Percentiles rank a stretch among this genome's conserved stretches.
Evolutionary conservation across 2,888 invertebrate species (phyloP).

Genomic region (Spodoptera littoralis): DNA sequence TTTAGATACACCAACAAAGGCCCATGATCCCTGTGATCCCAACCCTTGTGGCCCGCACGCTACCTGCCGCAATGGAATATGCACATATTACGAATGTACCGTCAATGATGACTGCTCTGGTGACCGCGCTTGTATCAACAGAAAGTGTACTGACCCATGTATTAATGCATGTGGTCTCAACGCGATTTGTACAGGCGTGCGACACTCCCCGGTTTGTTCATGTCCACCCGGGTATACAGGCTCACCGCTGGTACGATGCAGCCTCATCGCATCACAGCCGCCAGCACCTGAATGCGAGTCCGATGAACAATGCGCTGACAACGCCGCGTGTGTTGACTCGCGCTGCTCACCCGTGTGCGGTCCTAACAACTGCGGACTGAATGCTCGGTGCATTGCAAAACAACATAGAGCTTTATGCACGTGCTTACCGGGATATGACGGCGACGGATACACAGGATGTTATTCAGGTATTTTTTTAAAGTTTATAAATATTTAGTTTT

Average conservation of each 20-base stretch:
- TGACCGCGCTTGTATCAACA: conserved; percentile 93
- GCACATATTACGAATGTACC: conserved; percentile 95
- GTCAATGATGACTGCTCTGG: conserved; percentile 96
- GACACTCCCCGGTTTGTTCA: conserved; percentile 94
- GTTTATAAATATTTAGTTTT: too few relatives aligned
- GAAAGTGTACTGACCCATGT: conserved; percentile 95
- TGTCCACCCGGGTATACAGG: conserved; percentile 94
- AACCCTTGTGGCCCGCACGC: conserved; percentile 92
- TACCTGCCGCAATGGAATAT: conserved; percentile 90
- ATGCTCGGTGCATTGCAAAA: conserved; percentile 93
- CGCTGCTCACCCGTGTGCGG: conserved; percentile 93
- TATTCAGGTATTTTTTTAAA: conserved; percentile 88
- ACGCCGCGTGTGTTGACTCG: conserved; percentile 94
- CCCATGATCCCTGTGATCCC: conserved; percentile 91
- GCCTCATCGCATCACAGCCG: conserved; percentile 71
- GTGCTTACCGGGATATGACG: conserved; percentile 94
- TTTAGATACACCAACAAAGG: conserved; percentile 73
- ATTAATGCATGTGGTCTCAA: conserved; percentile 94
- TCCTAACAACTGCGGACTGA: conserved; percentile 92
- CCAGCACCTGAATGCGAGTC: conserved; percentile 93
- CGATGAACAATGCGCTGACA: conserved; percentile 94
- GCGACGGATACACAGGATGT: conserved; percentile 94
- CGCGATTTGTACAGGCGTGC: conserved; percentile 92
- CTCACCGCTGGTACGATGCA: conserved; percentile 93
- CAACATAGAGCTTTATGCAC: conserved; percentile 94